Conservation (phyloP, 2,888 invertebrate genomes). For the Yponomeuta plumbellus region DNA sequence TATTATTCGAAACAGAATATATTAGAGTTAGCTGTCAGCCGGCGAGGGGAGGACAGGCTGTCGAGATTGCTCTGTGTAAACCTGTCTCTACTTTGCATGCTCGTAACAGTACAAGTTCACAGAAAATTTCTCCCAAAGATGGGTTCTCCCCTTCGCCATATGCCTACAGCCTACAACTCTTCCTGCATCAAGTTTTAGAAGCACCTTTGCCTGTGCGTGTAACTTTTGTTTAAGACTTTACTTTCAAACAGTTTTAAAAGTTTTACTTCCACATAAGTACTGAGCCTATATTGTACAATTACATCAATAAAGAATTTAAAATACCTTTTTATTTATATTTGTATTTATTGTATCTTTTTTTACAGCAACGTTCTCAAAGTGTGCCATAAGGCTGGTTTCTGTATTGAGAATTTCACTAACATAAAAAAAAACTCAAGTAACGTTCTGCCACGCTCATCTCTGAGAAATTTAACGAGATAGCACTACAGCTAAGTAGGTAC, state of each 20-base stretch:
- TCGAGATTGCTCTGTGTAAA: conserved; percentile 15
- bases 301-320: no score
- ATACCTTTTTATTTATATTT: no score
- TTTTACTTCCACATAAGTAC: no score
- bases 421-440: no score
- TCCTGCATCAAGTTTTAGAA: neutral
- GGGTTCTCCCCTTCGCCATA: neutral
- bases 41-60: conserved; percentile 12
- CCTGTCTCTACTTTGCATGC: conserved; percentile 14
- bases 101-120: conserved; percentile 13
- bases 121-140: conserved; percentile 2
- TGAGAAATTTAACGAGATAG: no score
- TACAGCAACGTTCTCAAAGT: no score
- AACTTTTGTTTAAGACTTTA: neutral
- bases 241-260: neutral
- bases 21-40: conserved; percentile 41
- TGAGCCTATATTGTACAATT: no score
- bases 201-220: neutral
- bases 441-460: no score
- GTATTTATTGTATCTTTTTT: no score
- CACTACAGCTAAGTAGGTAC: no score
- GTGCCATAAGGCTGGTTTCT: no score
- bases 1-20: conserved; percentile 72
- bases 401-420: no score
- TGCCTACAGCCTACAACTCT: neutral